Evolutionary conservation across 2,113 vertebrate species (phyloP), one percentile per base, ranked within the genome.

Genomic region (Silurus glanis): DNA sequence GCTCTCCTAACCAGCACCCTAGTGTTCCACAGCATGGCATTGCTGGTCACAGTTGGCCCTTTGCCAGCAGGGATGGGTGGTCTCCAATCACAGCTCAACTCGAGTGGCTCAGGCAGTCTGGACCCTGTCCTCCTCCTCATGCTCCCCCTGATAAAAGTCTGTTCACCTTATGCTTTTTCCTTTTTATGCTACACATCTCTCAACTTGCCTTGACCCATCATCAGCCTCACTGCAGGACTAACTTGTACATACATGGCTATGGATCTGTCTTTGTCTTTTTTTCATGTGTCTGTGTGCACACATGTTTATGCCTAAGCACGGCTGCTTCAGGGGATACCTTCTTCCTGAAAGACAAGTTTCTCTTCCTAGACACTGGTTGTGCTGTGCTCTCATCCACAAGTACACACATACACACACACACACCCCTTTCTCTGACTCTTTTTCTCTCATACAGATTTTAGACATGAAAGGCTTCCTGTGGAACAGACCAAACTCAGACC

Each of bases 61-160:
- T 61, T 80, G 93, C 90, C 92, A 93, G 76, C 87, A 91, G 79
- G 87, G 79, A 90, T 94, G 93, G 93, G 94, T 95, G 94, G 94
- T 94, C 94, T 86, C 81, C 59, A 58, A 89, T 91, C 91, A 86
- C 82, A 13, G 72, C 82, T 82, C 80, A 85, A 80, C 80, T 86
- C 83, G 53, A 88, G 87, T 76, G 84, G 64, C 86, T 88, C 86
- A 88, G 88, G 84, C 85, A 85, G 75, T 45, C 16, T 75, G 76
- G 69, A 84, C 86, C 89, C 88, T 81, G 76, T 49, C 69, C 61
- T 56, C 17, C 49, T 5, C 45, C 47, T 69, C 59, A 79, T 58
- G 55, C 16, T 19, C 16, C 47, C 74, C 51, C 23, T 56, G 53
- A 55, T 56, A 28, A 80, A 59, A 9, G 9, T 59, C 16, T 45